Percentiles rank a stretch among this genome's conserved stretches.
Evolutionary conservation across 2,797 vertebrate genomes (phyloP).

Genomic region (Lutjanus campechanus): DNA sequence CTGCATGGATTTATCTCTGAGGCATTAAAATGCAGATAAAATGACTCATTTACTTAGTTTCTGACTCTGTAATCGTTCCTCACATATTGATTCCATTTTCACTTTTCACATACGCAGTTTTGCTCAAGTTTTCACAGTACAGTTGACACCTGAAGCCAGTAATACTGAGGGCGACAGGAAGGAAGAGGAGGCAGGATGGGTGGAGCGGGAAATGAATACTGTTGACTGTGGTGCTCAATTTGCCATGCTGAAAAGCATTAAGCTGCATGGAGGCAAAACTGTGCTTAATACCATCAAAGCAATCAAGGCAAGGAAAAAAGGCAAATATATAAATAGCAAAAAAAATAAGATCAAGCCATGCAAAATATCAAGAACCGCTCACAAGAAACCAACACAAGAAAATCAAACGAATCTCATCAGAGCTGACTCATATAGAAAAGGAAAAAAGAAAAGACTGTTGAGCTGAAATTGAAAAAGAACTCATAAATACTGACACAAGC

Average conservation of each 20-base stretch:
- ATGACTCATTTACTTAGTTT: constrained; percentile 44
- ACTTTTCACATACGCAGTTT: constrained; percentile 42
- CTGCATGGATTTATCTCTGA: constrained; percentile 28
- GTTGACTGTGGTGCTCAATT: constrained; percentile 82
- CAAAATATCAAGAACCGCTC: constrained; percentile 83
- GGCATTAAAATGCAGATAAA: constrained; percentile 48
- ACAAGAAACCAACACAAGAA: constrained; percentile 77
- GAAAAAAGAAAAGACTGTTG: constrained; percentile 56
- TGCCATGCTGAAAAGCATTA: constrained; percentile 85
- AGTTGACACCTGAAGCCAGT: constrained; percentile 90
- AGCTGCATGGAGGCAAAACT: constrained; percentile 84
- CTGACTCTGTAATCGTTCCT: constrained; percentile 41
- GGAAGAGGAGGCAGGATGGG: constrained; percentile 77
- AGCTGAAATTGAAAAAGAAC: constrained; percentile 82
- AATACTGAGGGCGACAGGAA: constrained; percentile 79
- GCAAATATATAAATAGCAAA: constrained; percentile 76
- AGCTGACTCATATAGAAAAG: constrained; percentile 59
- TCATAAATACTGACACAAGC: constrained; percentile 76
- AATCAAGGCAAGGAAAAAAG: constrained; percentile 76
- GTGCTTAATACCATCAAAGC: constrained; percentile 87
- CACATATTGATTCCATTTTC: constrained; percentile 44
- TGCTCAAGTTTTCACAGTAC: constrained; percentile 90
- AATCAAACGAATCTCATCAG: constrained; percentile 63
- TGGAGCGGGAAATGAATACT: constrained; percentile 86
- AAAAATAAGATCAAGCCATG: constrained; percentile 85